Conservation (phyloP, 2,888 invertebrate genomes). For the Pollenia griseotomentosa region DNA sequence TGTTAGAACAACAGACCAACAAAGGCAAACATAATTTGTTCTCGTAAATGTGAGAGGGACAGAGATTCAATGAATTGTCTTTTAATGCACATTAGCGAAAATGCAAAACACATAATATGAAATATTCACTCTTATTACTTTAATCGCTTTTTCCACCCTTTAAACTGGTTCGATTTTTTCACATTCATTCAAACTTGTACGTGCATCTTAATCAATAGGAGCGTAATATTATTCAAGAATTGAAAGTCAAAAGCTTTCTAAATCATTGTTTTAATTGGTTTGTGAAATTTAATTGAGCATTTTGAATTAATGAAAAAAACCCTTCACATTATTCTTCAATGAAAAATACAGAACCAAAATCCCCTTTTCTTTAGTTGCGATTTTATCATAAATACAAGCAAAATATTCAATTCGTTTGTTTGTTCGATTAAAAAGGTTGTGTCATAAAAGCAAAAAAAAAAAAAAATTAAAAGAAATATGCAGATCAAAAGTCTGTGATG, state of each 20-base stretch:
- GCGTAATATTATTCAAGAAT: background rate
- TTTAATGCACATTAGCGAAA: too few relatives aligned
- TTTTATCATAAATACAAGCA: background rate
- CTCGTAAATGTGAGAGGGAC: too few relatives aligned
- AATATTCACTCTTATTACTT: too few relatives aligned
- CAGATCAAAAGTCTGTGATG: too few relatives aligned
- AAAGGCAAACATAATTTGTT: too few relatives aligned
- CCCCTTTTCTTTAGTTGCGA: conserved; percentile 8
- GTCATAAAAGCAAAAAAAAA: background rate
- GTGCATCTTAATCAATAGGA: background rate
- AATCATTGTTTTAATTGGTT: conserved; percentile 36
- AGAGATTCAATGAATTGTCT: too few relatives aligned
- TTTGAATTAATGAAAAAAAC: background rate
- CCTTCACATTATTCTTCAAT: background rate
- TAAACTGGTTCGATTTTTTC: too few relatives aligned
- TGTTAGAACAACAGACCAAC: too few relatives aligned
- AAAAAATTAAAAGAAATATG: too few relatives aligned
- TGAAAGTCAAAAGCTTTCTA: background rate
- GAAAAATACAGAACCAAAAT: conserved; percentile 9
- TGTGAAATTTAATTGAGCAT: conserved; percentile 31
- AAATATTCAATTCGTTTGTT: background rate
- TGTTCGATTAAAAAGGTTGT: background rate
- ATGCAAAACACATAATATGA: too few relatives aligned
- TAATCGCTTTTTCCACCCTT: too few relatives aligned
- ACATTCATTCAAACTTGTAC: background rate